phyloP scores from a whole-genome alignment of 1,140 invertebrate genomes.

The Notospermus geniculatus region DNA sequence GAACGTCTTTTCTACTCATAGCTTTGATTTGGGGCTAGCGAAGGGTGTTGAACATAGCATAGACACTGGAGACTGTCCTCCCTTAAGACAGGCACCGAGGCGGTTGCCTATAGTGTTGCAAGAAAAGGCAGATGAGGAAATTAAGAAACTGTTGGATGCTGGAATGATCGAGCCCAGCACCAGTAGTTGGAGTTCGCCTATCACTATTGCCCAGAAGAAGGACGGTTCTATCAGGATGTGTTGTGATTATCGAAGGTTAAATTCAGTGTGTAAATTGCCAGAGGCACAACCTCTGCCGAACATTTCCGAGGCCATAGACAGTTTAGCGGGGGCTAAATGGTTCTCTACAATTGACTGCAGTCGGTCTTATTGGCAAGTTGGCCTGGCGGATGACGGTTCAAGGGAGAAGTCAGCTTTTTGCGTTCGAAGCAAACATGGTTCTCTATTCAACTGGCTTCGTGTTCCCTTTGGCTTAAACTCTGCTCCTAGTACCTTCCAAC shows the following conservation, averaged over 20 bases:
- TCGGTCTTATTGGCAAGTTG: background rate
- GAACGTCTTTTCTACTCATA: background rate
- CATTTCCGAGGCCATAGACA: background rate
- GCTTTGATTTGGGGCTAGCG: background rate
- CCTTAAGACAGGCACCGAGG: background rate
- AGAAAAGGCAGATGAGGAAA: background rate
- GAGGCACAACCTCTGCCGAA: background rate
- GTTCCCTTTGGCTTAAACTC: background rate
- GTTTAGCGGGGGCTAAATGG: background rate
- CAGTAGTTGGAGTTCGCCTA: background rate
- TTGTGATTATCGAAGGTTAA: background rate
- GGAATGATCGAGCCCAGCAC: background rate
- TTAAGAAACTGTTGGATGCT: background rate
- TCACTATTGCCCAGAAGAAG: background rate
- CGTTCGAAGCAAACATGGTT: background rate
- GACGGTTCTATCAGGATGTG: background rate
- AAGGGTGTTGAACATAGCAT: background rate
- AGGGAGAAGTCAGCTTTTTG: background rate
- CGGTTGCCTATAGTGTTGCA: background rate
- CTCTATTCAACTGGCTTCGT: background rate
- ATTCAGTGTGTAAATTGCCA: conserved; percentile 3
- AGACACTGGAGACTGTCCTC: background rate
- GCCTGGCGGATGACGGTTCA: background rate
- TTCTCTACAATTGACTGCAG: background rate
- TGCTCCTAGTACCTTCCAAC: background rate